These are phyloP conservation scores for Cantharis lateralis DNA, from an alignment of 2,888 invertebrate species.

Conservation along the genomic window DNA sequence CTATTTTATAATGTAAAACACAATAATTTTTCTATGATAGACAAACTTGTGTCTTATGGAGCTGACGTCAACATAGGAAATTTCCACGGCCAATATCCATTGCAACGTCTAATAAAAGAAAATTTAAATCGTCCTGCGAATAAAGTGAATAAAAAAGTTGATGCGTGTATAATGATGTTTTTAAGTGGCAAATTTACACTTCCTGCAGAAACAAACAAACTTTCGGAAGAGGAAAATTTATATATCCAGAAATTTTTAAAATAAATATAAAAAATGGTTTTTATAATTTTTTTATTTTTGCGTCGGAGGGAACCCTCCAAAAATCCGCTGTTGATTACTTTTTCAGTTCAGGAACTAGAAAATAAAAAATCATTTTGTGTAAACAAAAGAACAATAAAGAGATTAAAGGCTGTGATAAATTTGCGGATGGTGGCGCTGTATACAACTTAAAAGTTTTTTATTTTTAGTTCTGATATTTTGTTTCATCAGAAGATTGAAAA, in stretches of 20 bases:
- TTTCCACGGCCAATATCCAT: neutral
- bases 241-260: neutral
- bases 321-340: too few relatives aligned
- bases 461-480: too few relatives aligned
- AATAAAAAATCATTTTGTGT: too few relatives aligned
- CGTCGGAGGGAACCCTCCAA: too few relatives aligned
- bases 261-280: neutral
- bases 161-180: neutral
- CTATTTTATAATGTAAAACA: conserved; percentile 9
- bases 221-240: neutral
- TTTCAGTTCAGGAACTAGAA: too few relatives aligned
- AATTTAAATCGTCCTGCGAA: neutral
- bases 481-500: too few relatives aligned
- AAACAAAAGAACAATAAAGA: too few relatives aligned
- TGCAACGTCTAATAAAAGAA: conserved; percentile 4
- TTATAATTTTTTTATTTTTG: too few relatives aligned
- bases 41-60: conserved; percentile 2
- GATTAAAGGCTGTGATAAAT: too few relatives aligned
- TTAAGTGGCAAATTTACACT: neutral
- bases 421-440: too few relatives aligned
- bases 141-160: neutral
- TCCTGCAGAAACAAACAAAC: neutral
- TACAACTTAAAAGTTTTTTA: too few relatives aligned
- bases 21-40: neutral
- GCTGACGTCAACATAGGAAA: conserved; percentile 13